Evolutionary conservation across 2,113 vertebrate genomes (phyloP), one percentile per base, ranked within the genome.

Genomic region (Epinephelus fuscoguttatus): DNA sequence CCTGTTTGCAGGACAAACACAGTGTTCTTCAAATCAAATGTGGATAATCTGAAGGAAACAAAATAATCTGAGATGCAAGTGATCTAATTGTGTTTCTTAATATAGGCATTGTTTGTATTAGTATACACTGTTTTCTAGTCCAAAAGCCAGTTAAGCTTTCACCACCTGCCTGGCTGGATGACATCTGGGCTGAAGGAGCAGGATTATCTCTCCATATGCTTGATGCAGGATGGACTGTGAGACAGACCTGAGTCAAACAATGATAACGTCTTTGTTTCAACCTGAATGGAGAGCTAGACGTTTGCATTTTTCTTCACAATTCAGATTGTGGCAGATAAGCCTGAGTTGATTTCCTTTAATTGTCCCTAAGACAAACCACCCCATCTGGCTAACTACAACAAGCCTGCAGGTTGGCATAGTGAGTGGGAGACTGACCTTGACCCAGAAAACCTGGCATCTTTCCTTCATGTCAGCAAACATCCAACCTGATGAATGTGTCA

Each of bases 401-500:
- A 25, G 17, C 45, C 33, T 67, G 69, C 50, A 30, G 11, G 45
- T 64, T 76, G 50, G 69, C 49, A 56, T 23, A 17, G 27, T 59
- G 61, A 78, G 30, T 13, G 21, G 27, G 25, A 73, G 12, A 40
- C 56, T 47, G 42, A 90, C 79, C 81, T 74, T 80, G 78, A 75
- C 68, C 68, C 18, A 23, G 27, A 49, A 84, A 86, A 49, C 59
- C 50, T 79, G 62, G 59, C 59, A 75, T 80, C 68, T 74, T 37
- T 82, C 62, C 50, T 67, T 69, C 37, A 60, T 73, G 72, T 84
- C 84, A 75, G 56, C 49, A 21, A 63, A 50, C 18, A 1, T 70
- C 71, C 71, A 73, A 53, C 57, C 71, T 84, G 80, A 84, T 82
- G 83, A 87, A 75, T 73, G 77, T 70, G 71, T 80, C 71, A 77